Evolutionary conservation across 2,113 vertebrate species (phyloP).

Genomic region (Delphinapterus leucas): DNA sequence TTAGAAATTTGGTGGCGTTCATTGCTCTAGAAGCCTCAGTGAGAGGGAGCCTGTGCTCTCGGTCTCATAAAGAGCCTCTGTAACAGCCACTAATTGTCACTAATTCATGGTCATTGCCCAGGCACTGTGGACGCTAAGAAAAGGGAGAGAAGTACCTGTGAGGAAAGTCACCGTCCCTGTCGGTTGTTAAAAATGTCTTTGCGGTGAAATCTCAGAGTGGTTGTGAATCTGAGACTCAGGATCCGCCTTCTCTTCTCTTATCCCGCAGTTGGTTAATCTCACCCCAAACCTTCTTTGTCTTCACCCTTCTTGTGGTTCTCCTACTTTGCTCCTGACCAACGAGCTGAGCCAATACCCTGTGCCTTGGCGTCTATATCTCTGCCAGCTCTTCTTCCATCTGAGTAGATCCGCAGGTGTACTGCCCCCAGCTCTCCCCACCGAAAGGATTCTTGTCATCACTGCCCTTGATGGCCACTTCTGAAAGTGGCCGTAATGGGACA

Average conservation of each 20-base stretch:
- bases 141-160: neutral
- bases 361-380: neutral
- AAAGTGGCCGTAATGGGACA: neutral
- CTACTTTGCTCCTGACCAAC: neutral
- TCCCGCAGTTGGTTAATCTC: neutral
- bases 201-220: neutral
- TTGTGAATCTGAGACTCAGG: neutral
- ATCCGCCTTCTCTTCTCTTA: accelerated
- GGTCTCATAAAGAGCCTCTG: neutral
- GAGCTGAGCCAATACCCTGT: neutral
- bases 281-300: too few species aligned
- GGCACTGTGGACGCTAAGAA: neutral
- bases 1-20: neutral
- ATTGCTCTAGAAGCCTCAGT: neutral
- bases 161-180: neutral
- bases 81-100: neutral
- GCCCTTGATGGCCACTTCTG: neutral
- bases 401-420: neutral
- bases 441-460: neutral
- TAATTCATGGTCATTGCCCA: neutral
- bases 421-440: too few species aligned
- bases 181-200: neutral
- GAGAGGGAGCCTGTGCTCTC: neutral
- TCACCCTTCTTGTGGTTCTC: neutral
- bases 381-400: neutral